These are phyloP conservation scores for Dyspetes luteomarginatus DNA, from an alignment of 2,888 invertebrate species.

Conservation along the genomic window DNA sequence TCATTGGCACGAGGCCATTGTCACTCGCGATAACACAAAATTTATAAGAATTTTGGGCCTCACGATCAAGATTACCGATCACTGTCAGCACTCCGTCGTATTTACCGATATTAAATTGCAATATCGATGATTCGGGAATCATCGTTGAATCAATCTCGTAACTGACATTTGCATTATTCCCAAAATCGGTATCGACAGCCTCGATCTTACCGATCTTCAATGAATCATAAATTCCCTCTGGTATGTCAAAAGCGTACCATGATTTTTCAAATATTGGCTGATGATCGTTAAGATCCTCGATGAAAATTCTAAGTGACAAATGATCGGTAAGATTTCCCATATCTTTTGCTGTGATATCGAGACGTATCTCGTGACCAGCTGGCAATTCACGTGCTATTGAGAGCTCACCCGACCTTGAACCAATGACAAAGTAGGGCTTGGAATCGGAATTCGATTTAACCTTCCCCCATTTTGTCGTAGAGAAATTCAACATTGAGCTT, in stretches of 20 bases:
- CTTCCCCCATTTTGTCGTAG: conserved; percentile 13
- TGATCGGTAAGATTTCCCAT: conserved; percentile 89
- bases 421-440: conserved; percentile 90
- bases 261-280: conserved; percentile 92
- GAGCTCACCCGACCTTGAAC: conserved; percentile 90
- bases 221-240: conserved; percentile 90
- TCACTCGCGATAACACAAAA: conserved; percentile 91
- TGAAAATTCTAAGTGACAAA: conserved; percentile 88
- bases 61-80: conserved; percentile 91
- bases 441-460: conserved; percentile 80
- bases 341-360: conserved; percentile 91
- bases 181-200: conserved; percentile 92
- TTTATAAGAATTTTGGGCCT: conserved; percentile 88
- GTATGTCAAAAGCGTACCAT: conserved; percentile 92
- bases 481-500: conserved; percentile 84
- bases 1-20: conserved; percentile 87
- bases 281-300: conserved; percentile 93
- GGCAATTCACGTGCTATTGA: conserved; percentile 89
- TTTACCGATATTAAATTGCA: conserved; percentile 88
- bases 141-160: conserved; percentile 84
- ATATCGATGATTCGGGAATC: not conserved
- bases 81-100: conserved; percentile 89
- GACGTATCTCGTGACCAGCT: conserved; percentile 89
- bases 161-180: conserved; percentile 90
- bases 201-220: conserved; percentile 90